These are phyloP conservation scores for Pituophis catenifer DNA, from an alignment of 2,113 vertebrate species.

Conservation along the genomic window DNA sequence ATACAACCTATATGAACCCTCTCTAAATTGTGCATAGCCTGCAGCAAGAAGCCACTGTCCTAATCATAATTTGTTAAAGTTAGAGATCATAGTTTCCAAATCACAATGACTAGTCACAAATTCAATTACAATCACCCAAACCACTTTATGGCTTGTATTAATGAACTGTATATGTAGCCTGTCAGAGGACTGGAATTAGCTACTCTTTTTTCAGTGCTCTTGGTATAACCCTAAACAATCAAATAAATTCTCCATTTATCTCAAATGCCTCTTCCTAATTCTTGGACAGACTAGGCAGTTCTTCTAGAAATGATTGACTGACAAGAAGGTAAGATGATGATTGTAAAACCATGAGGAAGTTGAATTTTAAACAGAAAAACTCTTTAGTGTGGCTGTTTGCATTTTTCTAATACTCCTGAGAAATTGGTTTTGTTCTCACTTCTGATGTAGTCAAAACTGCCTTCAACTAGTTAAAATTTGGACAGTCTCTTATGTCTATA, in stretches of 20 bases:
- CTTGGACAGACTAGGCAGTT: neutral
- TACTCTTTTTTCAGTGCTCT: neutral
- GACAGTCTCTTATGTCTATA: neutral
- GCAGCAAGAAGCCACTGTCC: neutral
- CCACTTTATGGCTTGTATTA: neutral
- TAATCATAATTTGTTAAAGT: neutral
- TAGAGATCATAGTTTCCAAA: neutral
- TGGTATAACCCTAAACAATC: neutral
- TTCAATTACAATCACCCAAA: neutral
- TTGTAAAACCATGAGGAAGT: neutral
- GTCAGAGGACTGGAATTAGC: neutral
- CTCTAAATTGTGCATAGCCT: neutral
- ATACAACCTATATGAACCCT: neutral
- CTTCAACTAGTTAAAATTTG: neutral
- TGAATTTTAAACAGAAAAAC: neutral
- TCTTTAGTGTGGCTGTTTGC: neutral
- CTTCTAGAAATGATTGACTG: neutral
- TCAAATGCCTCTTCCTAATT: neutral
- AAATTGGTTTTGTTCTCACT: neutral
- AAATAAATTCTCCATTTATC: neutral
- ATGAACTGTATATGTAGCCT: neutral
- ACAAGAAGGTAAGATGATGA: neutral
- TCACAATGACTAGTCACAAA: neutral
- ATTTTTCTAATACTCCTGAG: neutral
- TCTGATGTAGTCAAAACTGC: neutral